A percentile compares a stretch with the other conserved stretches of the same genome.
These are phyloP conservation scores for Heliangelus exortis DNA, from an alignment of 2,797 vertebrate genomes.

Conservation along the genomic window DNA sequence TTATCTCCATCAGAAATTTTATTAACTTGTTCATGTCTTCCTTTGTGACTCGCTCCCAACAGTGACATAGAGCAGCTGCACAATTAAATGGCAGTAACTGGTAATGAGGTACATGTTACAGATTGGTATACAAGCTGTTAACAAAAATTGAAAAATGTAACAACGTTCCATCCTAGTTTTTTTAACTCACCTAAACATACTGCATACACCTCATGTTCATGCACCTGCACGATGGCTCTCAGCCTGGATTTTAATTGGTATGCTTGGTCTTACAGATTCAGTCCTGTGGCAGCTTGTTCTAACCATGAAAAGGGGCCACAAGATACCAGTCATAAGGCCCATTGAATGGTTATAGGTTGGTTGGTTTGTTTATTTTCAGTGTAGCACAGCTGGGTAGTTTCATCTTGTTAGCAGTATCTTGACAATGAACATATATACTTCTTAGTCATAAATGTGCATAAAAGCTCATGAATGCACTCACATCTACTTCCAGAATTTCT, in stretches of 20 bases:
- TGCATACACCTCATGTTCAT: background rate
- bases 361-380: background rate
- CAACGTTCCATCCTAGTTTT: background rate
- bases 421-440: background rate
- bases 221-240: background rate
- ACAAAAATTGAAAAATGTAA: too few species aligned
- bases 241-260: background rate
- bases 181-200: background rate
- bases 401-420: background rate
- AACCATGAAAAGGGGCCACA: background rate
- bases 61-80: background rate
- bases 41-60: background rate
- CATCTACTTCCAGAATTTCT: background rate
- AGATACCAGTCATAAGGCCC: background rate
- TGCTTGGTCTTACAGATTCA: background rate
- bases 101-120: fast-evolving
- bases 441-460: background rate
- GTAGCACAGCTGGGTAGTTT: background rate
- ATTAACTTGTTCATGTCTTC: background rate
- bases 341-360: background rate
- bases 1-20: fast-evolving
- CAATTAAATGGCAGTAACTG: background rate
- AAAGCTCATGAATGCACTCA: background rate
- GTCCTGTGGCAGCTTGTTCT: background rate
- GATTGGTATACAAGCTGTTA: background rate